phyloP scores from a whole-genome alignment of 2,113 vertebrate genomes.

The Macquaria australasica region DNA sequence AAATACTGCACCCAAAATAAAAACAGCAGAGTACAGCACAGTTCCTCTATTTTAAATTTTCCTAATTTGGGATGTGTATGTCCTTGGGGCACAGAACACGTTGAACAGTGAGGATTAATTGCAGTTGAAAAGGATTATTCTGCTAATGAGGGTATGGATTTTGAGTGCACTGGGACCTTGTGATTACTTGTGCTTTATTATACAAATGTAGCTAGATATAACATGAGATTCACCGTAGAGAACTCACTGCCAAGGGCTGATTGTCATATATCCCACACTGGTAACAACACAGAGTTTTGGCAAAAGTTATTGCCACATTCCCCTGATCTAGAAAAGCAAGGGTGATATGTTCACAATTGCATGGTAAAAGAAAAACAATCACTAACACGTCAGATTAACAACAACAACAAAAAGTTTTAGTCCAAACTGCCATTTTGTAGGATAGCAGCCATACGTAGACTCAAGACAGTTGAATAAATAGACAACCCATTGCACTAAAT shows the following conservation, averaged over 20 bases:
- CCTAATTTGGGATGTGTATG: neutral
- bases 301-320: constrained; percentile 2
- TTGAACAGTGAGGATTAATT: neutral
- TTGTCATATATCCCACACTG: constrained; percentile 32
- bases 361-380: constrained; percentile 35
- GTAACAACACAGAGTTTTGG: constrained; percentile 50
- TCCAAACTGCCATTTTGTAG: constrained; percentile 86
- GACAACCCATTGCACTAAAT: constrained; percentile 74
- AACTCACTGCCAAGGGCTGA: constrained; percentile 74
- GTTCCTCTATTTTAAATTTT: constrained; percentile 9
- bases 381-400: constrained; percentile 36
- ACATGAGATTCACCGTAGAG: constrained; percentile 43
- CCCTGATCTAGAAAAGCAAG: neutral
- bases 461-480: constrained; percentile 57
- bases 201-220: constrained; percentile 35
- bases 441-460: constrained; percentile 86
- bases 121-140: neutral
- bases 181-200: constrained; percentile 43
- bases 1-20: constrained; percentile 2
- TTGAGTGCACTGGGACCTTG: constrained; percentile 4
- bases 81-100: neutral
- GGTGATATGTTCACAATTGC: constrained; percentile 60
- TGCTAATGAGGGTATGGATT: constrained; percentile 16
- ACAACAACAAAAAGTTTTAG: constrained; percentile 26
- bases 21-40: neutral